These are phyloP conservation scores for Podarcis siculus DNA, from an alignment of 2,797 vertebrate genomes.

Conservation along the genomic window DNA sequence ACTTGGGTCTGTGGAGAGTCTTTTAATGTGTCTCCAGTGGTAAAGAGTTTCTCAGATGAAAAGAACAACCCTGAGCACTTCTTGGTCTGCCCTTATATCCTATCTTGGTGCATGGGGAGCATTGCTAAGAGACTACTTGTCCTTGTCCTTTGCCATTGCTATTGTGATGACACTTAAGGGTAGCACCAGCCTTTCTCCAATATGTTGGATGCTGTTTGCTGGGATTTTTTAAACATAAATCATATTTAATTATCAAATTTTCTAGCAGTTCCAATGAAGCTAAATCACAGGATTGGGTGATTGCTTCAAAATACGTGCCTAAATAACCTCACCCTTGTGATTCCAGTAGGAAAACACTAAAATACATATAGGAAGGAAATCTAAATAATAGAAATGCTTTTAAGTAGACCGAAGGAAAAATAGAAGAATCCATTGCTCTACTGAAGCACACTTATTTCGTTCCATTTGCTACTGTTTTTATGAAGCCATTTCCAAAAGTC, in stretches of 20 bases:
- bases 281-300: background rate
- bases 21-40: background rate
- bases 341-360: background rate
- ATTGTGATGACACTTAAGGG: no score
- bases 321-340: background rate
- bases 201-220: no score
- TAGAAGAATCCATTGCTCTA: background rate
- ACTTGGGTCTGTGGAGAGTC: background rate
- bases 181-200: no score
- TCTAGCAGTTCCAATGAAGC: background rate
- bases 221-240: background rate
- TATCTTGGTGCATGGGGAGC: background rate
- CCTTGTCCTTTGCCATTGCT: background rate
- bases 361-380: background rate
- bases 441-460: background rate
- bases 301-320: background rate
- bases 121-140: background rate
- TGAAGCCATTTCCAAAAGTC: conserved; percentile 5
- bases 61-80: background rate
- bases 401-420: background rate
- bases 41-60: background rate
- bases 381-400: background rate
- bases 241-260: background rate
- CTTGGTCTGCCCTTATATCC: background rate
- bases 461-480: background rate